These are phyloP conservation scores for Diorhabda elongata DNA, from an alignment of 1,140 invertebrate genomes.

Conservation along the genomic window DNA sequence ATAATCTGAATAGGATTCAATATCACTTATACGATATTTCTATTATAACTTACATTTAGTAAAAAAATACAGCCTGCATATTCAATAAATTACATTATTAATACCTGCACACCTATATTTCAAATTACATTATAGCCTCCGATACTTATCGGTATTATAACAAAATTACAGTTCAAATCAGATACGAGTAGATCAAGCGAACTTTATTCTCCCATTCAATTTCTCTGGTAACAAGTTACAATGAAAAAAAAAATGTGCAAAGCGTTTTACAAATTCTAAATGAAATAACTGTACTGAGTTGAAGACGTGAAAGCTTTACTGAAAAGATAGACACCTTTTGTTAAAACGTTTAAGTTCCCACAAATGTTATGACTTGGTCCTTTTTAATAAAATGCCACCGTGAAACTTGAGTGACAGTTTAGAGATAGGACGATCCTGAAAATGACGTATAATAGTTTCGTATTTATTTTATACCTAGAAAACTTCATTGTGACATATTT, in stretches of 20 bases:
- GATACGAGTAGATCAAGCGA: background rate
- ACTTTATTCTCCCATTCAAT: too few relatives aligned
- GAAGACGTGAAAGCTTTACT: conserved; percentile 16
- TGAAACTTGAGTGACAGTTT: conserved; percentile 19
- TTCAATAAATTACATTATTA: too few relatives aligned
- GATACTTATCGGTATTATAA: background rate
- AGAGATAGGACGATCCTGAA: background rate
- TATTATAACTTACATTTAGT: too few relatives aligned
- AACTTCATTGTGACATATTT: background rate
- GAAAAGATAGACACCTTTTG: conserved; percentile 13
- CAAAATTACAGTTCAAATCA: background rate
- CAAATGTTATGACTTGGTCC: conserved; percentile 24
- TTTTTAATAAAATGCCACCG: conserved; percentile 20
- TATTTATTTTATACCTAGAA: conserved; percentile 8
- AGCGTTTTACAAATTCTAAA: background rate
- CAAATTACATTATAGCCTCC: too few relatives aligned
- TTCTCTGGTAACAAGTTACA: background rate
- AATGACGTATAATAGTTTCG: background rate
- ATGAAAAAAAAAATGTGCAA: conserved; percentile 3
- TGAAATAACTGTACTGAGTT: conserved; percentile 19
- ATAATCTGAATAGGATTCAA: too few relatives aligned
- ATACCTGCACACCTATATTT: too few relatives aligned
- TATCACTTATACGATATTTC: too few relatives aligned
- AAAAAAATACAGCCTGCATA: too few relatives aligned
- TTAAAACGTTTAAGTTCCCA: conserved; percentile 11